These are phyloP conservation scores for Solea solea DNA, from an alignment of 2,113 vertebrate species.

Conservation along the genomic window DNA sequence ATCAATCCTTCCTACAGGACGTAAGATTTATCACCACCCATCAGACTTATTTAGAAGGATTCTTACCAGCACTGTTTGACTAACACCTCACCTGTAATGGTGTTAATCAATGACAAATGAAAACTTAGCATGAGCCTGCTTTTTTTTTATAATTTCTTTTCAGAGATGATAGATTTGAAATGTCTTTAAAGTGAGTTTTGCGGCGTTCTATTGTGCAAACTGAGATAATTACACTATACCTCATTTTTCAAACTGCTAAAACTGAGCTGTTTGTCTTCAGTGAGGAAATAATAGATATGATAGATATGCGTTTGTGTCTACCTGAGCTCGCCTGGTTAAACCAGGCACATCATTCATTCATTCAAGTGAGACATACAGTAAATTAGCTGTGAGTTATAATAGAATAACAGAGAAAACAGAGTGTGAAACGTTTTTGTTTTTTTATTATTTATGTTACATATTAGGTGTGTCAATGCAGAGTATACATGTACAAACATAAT, in stretches of 20 bases:
- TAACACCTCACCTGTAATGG: slow-evolving; percentile 10
- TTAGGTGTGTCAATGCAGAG: slow-evolving; percentile 73
- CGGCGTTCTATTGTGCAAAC: too few relatives aligned
- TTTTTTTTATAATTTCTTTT: background rate
- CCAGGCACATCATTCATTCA: too few relatives aligned
- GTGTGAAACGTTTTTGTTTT: slow-evolving; percentile 56
- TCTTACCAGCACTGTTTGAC: slow-evolving; percentile 17
- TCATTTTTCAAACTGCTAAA: too few relatives aligned
- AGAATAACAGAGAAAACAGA: background rate
- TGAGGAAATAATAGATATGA: too few relatives aligned
- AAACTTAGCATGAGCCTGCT: background rate
- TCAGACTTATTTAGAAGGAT: slow-evolving; percentile 37
- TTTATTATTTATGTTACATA: slow-evolving; percentile 74
- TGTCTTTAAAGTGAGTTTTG: too few relatives aligned
- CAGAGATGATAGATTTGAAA: background rate
- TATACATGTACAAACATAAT: slow-evolving; percentile 79
- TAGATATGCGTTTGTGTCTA: too few relatives aligned
- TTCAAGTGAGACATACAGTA: too few relatives aligned
- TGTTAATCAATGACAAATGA: slow-evolving; percentile 2
- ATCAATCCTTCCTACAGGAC: slow-evolving; percentile 54
- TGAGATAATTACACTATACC: too few relatives aligned
- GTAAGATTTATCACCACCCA: slow-evolving; percentile 37
- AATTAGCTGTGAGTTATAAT: too few relatives aligned
- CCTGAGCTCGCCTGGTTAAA: too few relatives aligned
- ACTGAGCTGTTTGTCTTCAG: too few relatives aligned